A percentile compares a stretch with the other conserved stretches of the same genome.
phyloP scores from a whole-genome alignment of 2,113 vertebrate species.

The Apodemus sylvaticus region DNA sequence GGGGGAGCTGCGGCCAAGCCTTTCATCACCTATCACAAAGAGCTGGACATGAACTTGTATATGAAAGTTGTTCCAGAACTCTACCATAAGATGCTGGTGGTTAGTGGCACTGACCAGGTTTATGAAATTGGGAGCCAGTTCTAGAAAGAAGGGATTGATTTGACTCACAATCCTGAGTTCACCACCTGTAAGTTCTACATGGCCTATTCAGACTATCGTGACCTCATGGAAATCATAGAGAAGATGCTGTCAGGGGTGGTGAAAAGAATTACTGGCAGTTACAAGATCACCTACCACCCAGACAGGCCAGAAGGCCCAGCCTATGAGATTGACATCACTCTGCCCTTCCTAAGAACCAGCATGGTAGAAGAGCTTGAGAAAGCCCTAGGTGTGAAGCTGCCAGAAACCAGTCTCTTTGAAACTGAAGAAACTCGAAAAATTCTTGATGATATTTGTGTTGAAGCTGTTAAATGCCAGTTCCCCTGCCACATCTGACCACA shows the following conservation, averaged over 20 bases:
- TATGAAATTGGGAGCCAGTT: slow-evolving; percentile 99
- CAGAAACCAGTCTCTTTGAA: slow-evolving; percentile 86
- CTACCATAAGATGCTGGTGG: slow-evolving; percentile 99
- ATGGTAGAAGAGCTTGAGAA: slow-evolving; percentile 95
- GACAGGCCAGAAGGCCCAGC: slow-evolving; percentile 94
- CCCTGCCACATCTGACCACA: slow-evolving; percentile 92
- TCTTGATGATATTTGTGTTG: slow-evolving; percentile 92
- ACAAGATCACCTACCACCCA: slow-evolving; percentile 95
- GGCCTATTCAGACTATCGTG: slow-evolving; percentile 98
- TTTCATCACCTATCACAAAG: slow-evolving; percentile 97
- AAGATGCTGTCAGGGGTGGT: slow-evolving; percentile 97
- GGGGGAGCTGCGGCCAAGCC: slow-evolving; percentile 97
- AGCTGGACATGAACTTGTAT: slow-evolving; percentile 97
- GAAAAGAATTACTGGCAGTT: slow-evolving; percentile 93
- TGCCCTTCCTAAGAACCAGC: slow-evolving; percentile 93
- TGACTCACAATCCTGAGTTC: slow-evolving; percentile 99
- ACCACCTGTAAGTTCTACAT: slow-evolving; percentile 99
- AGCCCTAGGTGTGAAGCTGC: slow-evolving; percentile 91
- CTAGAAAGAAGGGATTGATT: slow-evolving; percentile 98
- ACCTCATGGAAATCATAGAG: slow-evolving; percentile 98
- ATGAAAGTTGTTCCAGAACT: slow-evolving; percentile 99
- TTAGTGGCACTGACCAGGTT: slow-evolving; percentile 96
- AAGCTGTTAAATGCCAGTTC: slow-evolving; percentile 92
- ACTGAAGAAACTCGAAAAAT: slow-evolving; percentile 94
- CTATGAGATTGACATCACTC: slow-evolving; percentile 95